A percentile compares a stretch with the other conserved stretches of the same genome.
These are phyloP conservation scores for Pterostichus niger DNA, from an alignment of 2,888 invertebrate genomes.

Conservation along the genomic window DNA sequence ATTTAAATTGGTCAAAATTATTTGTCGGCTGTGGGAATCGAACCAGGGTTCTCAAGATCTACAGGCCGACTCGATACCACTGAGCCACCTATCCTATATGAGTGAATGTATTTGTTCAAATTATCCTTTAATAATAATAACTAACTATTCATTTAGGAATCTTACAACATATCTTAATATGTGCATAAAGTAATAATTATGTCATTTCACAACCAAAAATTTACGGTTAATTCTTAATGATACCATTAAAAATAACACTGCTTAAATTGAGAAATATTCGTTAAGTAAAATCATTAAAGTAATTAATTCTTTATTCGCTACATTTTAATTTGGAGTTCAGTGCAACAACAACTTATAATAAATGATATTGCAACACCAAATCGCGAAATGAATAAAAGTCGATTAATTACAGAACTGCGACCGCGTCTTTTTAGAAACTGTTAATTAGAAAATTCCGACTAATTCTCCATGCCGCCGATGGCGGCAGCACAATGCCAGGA, in stretches of 20 bases:
- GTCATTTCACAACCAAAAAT: neutral
- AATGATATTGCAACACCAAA: conserved; percentile 43
- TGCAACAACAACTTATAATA: conserved; percentile 14
- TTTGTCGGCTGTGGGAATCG: too few relatives aligned
- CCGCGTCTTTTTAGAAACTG: conserved; percentile 29
- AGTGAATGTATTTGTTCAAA: too few relatives aligned
- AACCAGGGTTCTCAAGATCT: too few relatives aligned
- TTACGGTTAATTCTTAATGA: neutral
- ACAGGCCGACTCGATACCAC: too few relatives aligned
- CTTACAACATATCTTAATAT: neutral
- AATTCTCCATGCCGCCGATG: conserved; percentile 43
- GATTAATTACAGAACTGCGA: conserved; percentile 4
- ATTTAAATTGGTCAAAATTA: too few relatives aligned
- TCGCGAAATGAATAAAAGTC: conserved; percentile 20
- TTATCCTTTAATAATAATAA: too few relatives aligned
- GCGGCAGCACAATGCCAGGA: conserved; percentile 48
- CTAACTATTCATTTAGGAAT: too few relatives aligned
- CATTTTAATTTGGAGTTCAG: neutral
- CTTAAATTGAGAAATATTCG: neutral
- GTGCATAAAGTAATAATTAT: conserved; percentile 1
- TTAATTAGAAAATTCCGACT: conserved; percentile 57
- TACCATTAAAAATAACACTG: neutral
- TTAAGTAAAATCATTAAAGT: neutral
- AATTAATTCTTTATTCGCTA: conserved; percentile 5
- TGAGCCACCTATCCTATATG: too few relatives aligned